These are phyloP conservation scores for Nycteola revayana DNA, from an alignment of 2,888 invertebrate genomes.

Conservation along the genomic window DNA sequence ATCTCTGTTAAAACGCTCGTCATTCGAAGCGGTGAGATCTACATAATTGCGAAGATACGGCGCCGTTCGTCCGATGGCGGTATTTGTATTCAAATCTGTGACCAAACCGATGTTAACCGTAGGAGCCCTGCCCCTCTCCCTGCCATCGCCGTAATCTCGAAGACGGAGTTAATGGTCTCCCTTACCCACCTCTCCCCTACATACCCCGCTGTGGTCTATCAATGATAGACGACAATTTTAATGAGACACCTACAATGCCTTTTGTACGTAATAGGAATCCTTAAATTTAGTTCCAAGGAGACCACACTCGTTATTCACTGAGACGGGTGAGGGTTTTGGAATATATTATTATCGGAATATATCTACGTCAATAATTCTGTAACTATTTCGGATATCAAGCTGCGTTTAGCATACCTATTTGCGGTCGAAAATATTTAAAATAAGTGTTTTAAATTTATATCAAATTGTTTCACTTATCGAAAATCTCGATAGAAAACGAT, in stretches of 20 bases:
- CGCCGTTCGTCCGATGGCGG: constrained; percentile 28
- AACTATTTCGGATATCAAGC: no score
- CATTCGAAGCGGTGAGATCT: constrained; percentile 30
- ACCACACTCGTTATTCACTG: constrained; percentile 9
- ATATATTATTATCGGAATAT: no score
- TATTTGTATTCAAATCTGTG: constrained; percentile 42
- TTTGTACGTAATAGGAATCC: constrained; percentile 16
- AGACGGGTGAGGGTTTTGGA: constrained; percentile 3
- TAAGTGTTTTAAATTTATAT: no score
- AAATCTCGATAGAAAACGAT: no score
- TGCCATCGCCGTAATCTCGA: constrained; percentile 32
- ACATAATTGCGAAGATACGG: constrained; percentile 36
- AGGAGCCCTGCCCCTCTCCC: constrained; percentile 20
- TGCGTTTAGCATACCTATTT: no score
- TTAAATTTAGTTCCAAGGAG: constrained; percentile 11
- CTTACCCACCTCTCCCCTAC: constrained; percentile 1
- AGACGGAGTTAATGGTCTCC: constrained; percentile 30
- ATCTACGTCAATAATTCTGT: no score
- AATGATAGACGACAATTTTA: constrained; percentile 31
- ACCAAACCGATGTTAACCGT: constrained; percentile 33
- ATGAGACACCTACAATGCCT: constrained; percentile 26
- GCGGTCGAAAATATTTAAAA: no score
- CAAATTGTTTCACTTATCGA: no score
- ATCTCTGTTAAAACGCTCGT: constrained; percentile 21
- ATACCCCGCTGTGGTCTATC: constrained; percentile 12